Conservation (phyloP, 2,888 invertebrate genomes). For the Cheilosia vulpina region DNA sequence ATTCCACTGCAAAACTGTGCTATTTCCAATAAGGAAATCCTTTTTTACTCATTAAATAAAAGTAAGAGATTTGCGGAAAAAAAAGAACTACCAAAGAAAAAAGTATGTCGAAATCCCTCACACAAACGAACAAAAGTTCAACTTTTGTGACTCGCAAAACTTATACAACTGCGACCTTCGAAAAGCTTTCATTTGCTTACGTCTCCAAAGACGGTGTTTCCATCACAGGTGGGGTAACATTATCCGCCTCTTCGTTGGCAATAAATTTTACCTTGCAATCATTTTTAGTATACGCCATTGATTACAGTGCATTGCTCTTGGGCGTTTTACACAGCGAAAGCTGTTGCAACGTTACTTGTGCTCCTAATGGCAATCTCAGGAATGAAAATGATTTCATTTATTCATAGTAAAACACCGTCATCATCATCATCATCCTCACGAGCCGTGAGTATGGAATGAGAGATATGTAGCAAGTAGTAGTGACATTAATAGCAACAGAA, state of each 20-base stretch:
- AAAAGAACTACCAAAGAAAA: too few species aligned
- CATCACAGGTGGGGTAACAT: background rate
- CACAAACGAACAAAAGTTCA: too few species aligned
- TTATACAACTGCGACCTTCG: background rate
- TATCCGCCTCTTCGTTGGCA: background rate
- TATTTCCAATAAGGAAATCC: too few species aligned
- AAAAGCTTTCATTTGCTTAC: background rate
- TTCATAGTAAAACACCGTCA: slow-evolving; percentile 47
- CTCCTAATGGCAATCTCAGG: slow-evolving; percentile 66
- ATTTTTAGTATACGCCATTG: slow-evolving; percentile 64
- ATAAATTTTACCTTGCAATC: slow-evolving; percentile 66
- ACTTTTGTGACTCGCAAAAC: too few species aligned
- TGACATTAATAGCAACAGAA: slow-evolving; percentile 55
- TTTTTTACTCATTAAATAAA: too few species aligned
- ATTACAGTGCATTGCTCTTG: slow-evolving; percentile 70
- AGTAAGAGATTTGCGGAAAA: too few species aligned
- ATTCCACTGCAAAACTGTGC: too few species aligned
- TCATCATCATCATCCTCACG: slow-evolving; percentile 45
- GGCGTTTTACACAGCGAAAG: slow-evolving; percentile 57
- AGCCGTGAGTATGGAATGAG: slow-evolving; percentile 6
- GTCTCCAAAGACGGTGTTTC: background rate
- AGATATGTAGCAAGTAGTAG: slow-evolving; percentile 34
- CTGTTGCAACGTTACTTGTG: slow-evolving; percentile 69
- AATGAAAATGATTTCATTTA: slow-evolving; percentile 72
- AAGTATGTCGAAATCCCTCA: too few species aligned